Evolutionary conservation across 2,113 vertebrate genomes (phyloP).

Genomic region (Toxotes chatareus): DNA sequence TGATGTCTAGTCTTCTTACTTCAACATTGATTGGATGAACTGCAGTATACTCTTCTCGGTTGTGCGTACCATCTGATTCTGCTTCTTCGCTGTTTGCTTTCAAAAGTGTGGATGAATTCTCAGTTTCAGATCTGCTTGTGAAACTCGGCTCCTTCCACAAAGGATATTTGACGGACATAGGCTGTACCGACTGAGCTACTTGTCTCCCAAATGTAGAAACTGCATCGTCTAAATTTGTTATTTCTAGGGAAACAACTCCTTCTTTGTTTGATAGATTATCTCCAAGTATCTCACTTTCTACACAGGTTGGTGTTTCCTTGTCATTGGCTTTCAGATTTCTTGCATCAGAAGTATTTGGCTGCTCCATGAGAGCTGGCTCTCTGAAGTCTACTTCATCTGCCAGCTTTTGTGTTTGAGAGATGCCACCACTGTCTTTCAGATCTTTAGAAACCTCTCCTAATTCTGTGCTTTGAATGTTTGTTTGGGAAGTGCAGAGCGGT

Average conservation of each 20-base stretch:
- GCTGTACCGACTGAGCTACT: constrained; percentile 19
- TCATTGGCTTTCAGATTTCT: constrained; percentile 17
- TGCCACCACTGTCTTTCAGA: constrained; percentile 7
- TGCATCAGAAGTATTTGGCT: background rate
- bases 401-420: constrained; percentile 49
- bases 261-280: constrained; percentile 45
- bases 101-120: constrained; percentile 14
- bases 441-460: background rate
- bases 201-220: constrained; percentile 35
- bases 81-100: constrained; percentile 22
- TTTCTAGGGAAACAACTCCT: constrained; percentile 9
- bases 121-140: constrained; percentile 47
- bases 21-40: constrained; percentile 39
- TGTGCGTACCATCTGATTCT: constrained; percentile 14
- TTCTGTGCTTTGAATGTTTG: constrained; percentile 24
- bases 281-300: constrained; percentile 35
- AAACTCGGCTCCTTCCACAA: constrained; percentile 81
- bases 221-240: background rate
- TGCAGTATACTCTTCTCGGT: background rate
- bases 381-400: constrained; percentile 78
- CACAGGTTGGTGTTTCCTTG: background rate
- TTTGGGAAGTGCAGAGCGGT: constrained; percentile 46
- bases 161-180: constrained; percentile 72
- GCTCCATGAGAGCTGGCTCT: constrained; percentile 10
- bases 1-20: constrained; percentile 42